A percentile compares a stretch with the other conserved stretches of the same genome.
These are phyloP conservation scores for Lithosia quadra DNA, from an alignment of 2,888 invertebrate genomes.

Conservation along the genomic window DNA sequence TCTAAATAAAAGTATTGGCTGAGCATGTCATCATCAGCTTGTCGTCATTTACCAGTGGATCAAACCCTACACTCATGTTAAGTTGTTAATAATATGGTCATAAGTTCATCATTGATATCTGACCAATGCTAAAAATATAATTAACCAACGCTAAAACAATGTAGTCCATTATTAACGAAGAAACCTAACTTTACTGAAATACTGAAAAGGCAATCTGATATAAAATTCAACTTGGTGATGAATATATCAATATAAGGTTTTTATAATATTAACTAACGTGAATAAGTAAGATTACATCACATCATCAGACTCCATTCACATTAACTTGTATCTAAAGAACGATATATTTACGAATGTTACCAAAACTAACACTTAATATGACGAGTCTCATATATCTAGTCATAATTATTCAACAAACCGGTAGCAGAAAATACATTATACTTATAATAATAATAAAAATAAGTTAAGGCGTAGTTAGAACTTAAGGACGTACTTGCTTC, in stretches of 20 bases:
- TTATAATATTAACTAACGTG: neutral
- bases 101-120: too few species aligned
- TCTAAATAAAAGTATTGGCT: neutral
- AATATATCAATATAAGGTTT: too few species aligned
- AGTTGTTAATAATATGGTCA: too few species aligned
- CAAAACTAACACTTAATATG: too few species aligned
- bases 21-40: too few species aligned
- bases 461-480: conserved; percentile 31
- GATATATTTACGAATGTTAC: conserved; percentile 53
- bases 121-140: too few species aligned
- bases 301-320: conserved; percentile 35
- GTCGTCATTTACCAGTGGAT: too few species aligned
- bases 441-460: conserved; percentile 29
- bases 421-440: conserved; percentile 32
- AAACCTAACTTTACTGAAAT: neutral
- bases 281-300: conserved; percentile 17
- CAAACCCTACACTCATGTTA: too few species aligned
- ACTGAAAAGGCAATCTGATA: neutral
- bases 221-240: neutral
- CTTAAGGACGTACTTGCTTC: conserved; percentile 46
- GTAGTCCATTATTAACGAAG: neutral
- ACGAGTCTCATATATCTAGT: conserved; percentile 29
- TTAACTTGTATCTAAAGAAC: conserved; percentile 33
- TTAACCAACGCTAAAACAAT: too few species aligned
- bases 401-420: conserved; percentile 40